phyloP scores from a whole-genome alignment of 2,797 vertebrate species.

The Chromis chromis region DNA sequence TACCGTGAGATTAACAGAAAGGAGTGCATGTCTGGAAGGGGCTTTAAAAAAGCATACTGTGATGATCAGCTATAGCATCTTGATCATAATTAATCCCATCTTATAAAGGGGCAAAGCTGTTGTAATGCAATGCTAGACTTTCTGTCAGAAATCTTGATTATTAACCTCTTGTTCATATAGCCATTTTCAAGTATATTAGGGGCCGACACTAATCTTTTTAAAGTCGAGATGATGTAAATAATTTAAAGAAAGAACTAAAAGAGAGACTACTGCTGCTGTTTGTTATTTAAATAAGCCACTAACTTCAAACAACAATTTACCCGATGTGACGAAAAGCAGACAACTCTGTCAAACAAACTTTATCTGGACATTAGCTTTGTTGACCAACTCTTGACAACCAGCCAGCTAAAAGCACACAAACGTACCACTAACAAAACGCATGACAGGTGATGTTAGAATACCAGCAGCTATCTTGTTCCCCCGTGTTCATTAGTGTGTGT shows the following conservation, averaged over 20 bases:
- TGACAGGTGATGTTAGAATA: conserved; percentile 28
- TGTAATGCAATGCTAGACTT: not conserved
- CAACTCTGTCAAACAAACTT: not conserved
- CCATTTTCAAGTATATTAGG: not conserved
- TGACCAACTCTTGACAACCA: conserved; percentile 1
- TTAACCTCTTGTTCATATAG: too few species aligned
- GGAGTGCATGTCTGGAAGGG: too few species aligned
- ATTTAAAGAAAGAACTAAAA: not conserved
- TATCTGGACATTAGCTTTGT: conserved; percentile 12
- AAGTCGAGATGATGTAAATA: too few species aligned
- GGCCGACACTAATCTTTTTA: too few species aligned
- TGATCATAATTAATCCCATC: not conserved
- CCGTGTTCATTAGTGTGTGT: conserved; percentile 51
- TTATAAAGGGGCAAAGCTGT: not conserved
- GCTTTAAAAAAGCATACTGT: too few species aligned
- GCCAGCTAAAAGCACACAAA: conserved; percentile 14
- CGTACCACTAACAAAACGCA: conserved; percentile 1
- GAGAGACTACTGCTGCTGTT: not conserved
- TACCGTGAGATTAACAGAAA: too few species aligned
- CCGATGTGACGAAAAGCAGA: not conserved
- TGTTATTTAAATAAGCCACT: not conserved
- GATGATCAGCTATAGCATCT: not conserved
- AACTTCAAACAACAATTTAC: not conserved
- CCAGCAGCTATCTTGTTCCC: conserved; percentile 29
- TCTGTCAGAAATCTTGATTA: too few species aligned